Evolutionary conservation across 1,140 invertebrate species (phyloP).

Genomic region (Phenacoccus solenopsis): DNA sequence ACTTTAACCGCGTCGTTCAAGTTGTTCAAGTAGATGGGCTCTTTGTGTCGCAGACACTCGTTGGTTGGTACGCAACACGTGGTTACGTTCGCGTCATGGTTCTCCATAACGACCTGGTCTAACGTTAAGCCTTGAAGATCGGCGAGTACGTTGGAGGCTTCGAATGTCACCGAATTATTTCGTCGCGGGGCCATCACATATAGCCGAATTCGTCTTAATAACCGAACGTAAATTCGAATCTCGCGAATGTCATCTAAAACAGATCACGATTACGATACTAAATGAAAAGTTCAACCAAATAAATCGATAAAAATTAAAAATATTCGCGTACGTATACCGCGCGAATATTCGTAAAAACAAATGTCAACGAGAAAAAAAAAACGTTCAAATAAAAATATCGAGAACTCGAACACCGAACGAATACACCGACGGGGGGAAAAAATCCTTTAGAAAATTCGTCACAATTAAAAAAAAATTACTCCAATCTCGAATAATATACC

Average conservation of each 20-base stretch:
- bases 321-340: too few relatives aligned
- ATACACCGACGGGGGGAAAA: not conserved
- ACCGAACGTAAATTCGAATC: too few relatives aligned
- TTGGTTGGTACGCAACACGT: slow-evolving; percentile 5
- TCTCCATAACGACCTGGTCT: not conserved
- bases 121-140: not conserved
- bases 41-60: not conserved
- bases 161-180: not conserved
- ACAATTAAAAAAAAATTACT: not conserved
- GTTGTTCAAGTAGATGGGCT: not conserved
- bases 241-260: too few relatives aligned
- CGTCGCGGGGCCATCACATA: not conserved
- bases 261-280: too few relatives aligned
- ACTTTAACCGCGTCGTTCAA: slow-evolving; percentile 48
- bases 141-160: not conserved
- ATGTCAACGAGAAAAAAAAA: too few relatives aligned
- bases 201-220: not conserved
- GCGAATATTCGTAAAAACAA: too few relatives aligned
- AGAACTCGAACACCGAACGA: not conserved
- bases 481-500: not conserved
- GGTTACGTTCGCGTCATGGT: not conserved
- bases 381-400: not conserved
- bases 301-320: too few relatives aligned
- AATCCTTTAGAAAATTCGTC: not conserved
- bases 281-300: too few relatives aligned